Evolutionary conservation across 2,888 invertebrate genomes (phyloP).

Genomic region (Orchesellides sinensis): DNA sequence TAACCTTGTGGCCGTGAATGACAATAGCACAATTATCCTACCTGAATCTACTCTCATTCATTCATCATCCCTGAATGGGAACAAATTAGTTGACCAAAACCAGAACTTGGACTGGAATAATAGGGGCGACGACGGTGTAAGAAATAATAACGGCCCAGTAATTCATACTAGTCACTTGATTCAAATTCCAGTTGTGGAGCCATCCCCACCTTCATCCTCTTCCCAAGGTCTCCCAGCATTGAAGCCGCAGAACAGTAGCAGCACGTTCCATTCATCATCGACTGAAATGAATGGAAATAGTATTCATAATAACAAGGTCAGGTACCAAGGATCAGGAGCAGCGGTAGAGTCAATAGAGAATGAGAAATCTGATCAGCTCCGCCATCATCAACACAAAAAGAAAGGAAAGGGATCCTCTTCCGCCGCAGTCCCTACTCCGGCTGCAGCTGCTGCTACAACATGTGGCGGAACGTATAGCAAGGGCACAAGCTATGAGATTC

Average conservation of each 20-base stretch:
- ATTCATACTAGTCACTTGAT: slow-evolving; percentile 68
- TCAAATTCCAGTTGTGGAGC: slow-evolving; percentile 55
- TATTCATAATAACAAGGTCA: background rate
- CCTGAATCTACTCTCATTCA: slow-evolving; percentile 6
- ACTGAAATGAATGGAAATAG: slow-evolving; percentile 48
- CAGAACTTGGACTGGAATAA: slow-evolving; percentile 37
- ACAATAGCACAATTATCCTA: slow-evolving; percentile 25
- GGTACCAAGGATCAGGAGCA: too few relatives aligned
- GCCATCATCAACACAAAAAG: slow-evolving; percentile 19
- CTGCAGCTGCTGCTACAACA: background rate
- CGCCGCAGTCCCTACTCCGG: background rate
- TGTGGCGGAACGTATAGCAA: slow-evolving; percentile 67
- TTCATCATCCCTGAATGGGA: slow-evolving; percentile 24
- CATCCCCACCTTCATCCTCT: slow-evolving; percentile 40
- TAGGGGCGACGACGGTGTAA: slow-evolving; percentile 12
- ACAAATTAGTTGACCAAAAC: slow-evolving; percentile 57
- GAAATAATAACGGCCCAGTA: slow-evolving; percentile 25
- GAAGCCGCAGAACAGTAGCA: slow-evolving; percentile 3
- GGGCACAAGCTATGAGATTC: slow-evolving; percentile 65
- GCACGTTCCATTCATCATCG: slow-evolving; percentile 7
- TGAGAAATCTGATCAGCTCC: background rate
- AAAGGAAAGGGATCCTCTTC: slow-evolving; percentile 13
- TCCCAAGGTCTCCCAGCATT: background rate
- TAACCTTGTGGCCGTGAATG: slow-evolving; percentile 17
- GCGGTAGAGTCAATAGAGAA: background rate